Evolutionary conservation across 2,888 invertebrate species (phyloP).

Genomic region (Ennomos quercinarius): DNA sequence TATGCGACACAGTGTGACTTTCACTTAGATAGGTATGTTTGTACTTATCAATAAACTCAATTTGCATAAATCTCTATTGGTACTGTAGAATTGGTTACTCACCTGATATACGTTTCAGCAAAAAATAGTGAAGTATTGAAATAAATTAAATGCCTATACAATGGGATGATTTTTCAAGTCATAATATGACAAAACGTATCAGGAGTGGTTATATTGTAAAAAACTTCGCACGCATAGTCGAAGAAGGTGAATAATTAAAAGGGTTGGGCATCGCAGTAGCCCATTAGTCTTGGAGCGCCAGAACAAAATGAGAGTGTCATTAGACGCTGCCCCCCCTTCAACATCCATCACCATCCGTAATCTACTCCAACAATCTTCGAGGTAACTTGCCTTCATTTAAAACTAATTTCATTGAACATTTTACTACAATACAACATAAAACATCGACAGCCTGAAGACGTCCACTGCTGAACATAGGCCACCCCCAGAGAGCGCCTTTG

Average conservation of each 20-base stretch:
- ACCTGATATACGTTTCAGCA: too few relatives aligned
- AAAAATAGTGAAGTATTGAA: too few relatives aligned
- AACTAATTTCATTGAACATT: slow-evolving; percentile 25
- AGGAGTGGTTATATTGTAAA: neutral
- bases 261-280: slow-evolving; percentile 65
- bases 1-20: slow-evolving; percentile 4
- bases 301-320: slow-evolving; percentile 62
- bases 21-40: slow-evolving; percentile 1
- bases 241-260: slow-evolving; percentile 70
- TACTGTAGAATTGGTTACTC: too few relatives aligned
- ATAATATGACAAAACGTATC: slow-evolving; percentile 4
- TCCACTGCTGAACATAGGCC: too few relatives aligned
- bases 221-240: slow-evolving; percentile 34
- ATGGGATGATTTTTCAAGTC: too few relatives aligned
- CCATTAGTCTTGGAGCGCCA: slow-evolving; percentile 64
- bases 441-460: too few relatives aligned
- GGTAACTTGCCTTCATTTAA: slow-evolving; percentile 22
- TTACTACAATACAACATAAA: slow-evolving; percentile 1
- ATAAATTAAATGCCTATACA: too few relatives aligned
- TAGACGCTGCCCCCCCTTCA: slow-evolving; percentile 45
- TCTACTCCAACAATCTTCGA: slow-evolving; percentile 33
- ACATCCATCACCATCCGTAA: slow-evolving; percentile 59
- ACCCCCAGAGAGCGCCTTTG: too few relatives aligned
- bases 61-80: too few relatives aligned
- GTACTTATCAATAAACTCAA: neutral